Base-by-base conservation (phyloP, 2,888 invertebrate species). In the Teleiodes luculella region DNA sequence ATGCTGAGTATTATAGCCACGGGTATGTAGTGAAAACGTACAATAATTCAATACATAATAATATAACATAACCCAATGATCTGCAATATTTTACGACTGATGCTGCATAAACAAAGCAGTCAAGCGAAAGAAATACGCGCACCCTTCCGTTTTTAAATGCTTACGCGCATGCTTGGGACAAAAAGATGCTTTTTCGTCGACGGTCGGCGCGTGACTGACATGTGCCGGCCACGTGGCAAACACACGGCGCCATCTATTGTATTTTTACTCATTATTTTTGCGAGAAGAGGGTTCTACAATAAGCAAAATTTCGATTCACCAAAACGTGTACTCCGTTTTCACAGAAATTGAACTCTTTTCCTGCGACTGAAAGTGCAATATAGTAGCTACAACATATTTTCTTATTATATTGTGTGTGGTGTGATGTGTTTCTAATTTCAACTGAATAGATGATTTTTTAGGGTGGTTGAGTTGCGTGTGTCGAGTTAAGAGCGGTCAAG, bases 231-330 rank as follows among this genome's bases (percentile, higher is more conserved):
- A 65, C 76, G 79, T 78, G 82, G 31, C 66, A 6, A 16, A 20
- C 75, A 66, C 71, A 74, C 78, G 85, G 69, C 78, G 74, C 65
- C 78, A 70, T 74, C 83, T 84, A 76, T 83, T 85, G 78, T 79
- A 60, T 61, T 58, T 47, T 46, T 67, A 63, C 72, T 76, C 72
- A 74, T 83, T 83, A 78, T 71, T 72, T 75, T 70, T 43, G 43
- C 43, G 20, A 28, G 41, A 24, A 24, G 16, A 24, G 28, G 24
- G 24, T 13, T 20, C 6, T n/a, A 28, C 28, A 28, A 43, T 13
- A 43, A 24, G 24, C 6, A 24, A 3, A 4, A 24, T 24, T 24
- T 24, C 3, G 24, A 24, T 24, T 24, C 6, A 3, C 6, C 3
- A 24, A 24, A 24, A 24, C 6, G 24, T n/a, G n/a, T n/a, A 24